Conservation (phyloP, 2,113 vertebrate species). For the Thalassoma bifasciatum region DNA sequence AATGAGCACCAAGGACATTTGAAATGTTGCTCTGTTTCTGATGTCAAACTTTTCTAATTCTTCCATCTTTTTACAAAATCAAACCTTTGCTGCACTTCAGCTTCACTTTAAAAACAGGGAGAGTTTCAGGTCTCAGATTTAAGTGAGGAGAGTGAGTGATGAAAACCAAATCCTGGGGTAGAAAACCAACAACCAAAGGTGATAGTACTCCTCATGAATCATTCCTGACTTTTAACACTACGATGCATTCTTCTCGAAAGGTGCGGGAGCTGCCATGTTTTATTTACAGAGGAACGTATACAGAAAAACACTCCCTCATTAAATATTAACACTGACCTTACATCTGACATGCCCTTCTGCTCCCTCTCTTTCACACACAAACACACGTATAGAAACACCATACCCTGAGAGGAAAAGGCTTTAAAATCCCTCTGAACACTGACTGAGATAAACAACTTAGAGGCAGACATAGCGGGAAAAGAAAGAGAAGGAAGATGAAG, state of each 20-base stretch:
- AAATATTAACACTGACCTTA: slow-evolving; percentile 24
- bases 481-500: no score
- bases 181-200: neutral
- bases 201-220: neutral
- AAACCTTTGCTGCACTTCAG: no score
- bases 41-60: no score
- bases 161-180: neutral
- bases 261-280: neutral
- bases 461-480: no score
- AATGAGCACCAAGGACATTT: no score
- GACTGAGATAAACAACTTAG: no score
- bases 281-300: neutral
- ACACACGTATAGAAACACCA: neutral
- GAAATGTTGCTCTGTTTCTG: no score
- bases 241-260: neutral
- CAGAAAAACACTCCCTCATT: slow-evolving; percentile 12
- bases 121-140: no score
- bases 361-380: neutral
- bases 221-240: neutral
- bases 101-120: no score
- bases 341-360: neutral
- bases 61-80: no score
- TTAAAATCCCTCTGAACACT: neutral
- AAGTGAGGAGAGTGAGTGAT: no score
- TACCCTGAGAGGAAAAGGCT: neutral